These are phyloP conservation scores for Haliclona indistincta DNA, from an alignment of 37 sponge, comb jelly and placozoan species.

Conservation along the genomic window DNA sequence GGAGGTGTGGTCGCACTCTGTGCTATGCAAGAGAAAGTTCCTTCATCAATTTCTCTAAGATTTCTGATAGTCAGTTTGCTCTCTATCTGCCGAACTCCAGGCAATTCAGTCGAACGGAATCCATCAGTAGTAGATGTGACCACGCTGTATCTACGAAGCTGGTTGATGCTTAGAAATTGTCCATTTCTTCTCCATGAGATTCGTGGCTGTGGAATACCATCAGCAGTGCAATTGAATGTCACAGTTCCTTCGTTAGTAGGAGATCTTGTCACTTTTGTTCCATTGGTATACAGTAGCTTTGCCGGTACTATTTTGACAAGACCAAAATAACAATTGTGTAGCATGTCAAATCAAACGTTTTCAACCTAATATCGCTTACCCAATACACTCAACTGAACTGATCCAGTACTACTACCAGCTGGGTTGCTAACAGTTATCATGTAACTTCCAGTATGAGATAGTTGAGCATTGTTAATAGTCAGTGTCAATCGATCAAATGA, in stretches of 20 bases:
- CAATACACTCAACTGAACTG: no score
- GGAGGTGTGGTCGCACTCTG: neutral
- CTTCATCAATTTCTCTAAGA: slow-evolving; percentile 5
- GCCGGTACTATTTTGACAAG: neutral
- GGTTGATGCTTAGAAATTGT: neutral
- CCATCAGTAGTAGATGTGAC: neutral
- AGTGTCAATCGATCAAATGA: no score
- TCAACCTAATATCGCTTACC: no score
- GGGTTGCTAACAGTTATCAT: no score
- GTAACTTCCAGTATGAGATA: no score
- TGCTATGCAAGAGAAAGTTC: slow-evolving; percentile 19
- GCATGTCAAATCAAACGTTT: no score
- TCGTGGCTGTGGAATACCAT: slow-evolving; percentile 26
- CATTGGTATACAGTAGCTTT: neutral
- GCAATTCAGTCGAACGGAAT: neutral
- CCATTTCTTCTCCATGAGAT: slow-evolving; percentile 32
- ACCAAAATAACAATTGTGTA: no score
- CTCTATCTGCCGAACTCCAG: slow-evolving; percentile 4
- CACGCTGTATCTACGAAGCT: neutral
- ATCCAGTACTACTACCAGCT: no score
- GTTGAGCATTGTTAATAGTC: no score
- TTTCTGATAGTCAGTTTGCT: slow-evolving; percentile 27
- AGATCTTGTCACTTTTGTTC: neutral
- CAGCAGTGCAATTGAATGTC: slow-evolving; percentile 29
- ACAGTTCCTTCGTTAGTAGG: neutral